Evolutionary conservation across 2,888 invertebrate genomes (phyloP).

Genomic region (Acleris sparsana): DNA sequence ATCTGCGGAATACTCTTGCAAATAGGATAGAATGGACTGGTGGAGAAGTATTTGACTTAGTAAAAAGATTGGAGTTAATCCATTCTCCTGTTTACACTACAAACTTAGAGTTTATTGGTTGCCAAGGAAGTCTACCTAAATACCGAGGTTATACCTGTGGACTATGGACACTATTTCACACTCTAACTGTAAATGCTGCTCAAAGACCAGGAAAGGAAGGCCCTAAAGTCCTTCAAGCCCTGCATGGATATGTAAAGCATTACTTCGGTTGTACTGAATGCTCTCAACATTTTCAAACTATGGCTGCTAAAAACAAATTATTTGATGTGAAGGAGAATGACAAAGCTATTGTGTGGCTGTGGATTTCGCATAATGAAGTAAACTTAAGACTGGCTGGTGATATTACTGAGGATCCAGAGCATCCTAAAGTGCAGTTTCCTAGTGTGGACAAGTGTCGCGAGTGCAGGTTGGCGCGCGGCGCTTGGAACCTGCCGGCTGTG

Average conservation of each 20-base stretch:
- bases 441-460: slow-evolving; percentile 85
- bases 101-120: slow-evolving; percentile 88
- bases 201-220: slow-evolving; percentile 80
- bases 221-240: slow-evolving; percentile 89
- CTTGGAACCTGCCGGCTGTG: slow-evolving; percentile 86
- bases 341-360: slow-evolving; percentile 95
- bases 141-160: slow-evolving; percentile 96
- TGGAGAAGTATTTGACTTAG: slow-evolving; percentile 81
- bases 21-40: slow-evolving; percentile 83
- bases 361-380: slow-evolving; percentile 96
- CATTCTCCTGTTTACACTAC: slow-evolving; percentile 83
- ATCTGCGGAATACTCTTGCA: slow-evolving; percentile 81
- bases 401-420: slow-evolving; percentile 93
- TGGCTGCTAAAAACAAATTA: slow-evolving; percentile 89
- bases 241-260: slow-evolving; percentile 94
- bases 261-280: slow-evolving; percentile 98
- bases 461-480: slow-evolving; percentile 84
- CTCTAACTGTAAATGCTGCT: slow-evolving; percentile 91
- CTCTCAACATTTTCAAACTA: slow-evolving; percentile 93
- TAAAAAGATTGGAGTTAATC: slow-evolving; percentile 79
- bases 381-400: slow-evolving; percentile 94
- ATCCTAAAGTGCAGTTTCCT: slow-evolving; percentile 96
- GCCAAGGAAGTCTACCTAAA: slow-evolving; percentile 89
- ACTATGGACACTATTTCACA: slow-evolving; percentile 97
- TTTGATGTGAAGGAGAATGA: slow-evolving; percentile 87